Conservation (phyloP, 2,888 invertebrate species). For the Drosophila parthenogenetica region DNA sequence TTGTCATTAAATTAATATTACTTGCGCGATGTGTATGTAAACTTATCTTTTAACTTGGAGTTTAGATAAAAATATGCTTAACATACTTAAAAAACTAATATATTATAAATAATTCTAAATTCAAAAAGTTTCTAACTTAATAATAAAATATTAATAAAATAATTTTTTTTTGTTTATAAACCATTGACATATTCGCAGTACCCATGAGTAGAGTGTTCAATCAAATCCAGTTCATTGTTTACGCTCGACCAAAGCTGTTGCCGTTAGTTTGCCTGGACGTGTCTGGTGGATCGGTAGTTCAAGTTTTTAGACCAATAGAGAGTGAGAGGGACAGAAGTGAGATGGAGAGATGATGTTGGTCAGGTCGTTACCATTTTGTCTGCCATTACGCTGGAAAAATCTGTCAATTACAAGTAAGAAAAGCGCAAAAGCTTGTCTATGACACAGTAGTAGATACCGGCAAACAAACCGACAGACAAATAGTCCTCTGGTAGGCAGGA, state of each 20-base stretch:
- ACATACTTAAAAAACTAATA: too few species aligned
- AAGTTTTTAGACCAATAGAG: not conserved
- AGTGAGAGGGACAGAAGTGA: not conserved
- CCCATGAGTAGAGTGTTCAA: conserved; percentile 26
- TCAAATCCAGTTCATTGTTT: conserved; percentile 56
- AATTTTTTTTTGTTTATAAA: too few species aligned
- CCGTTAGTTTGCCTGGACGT: conserved; percentile 39
- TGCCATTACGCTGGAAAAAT: conserved; percentile 73
- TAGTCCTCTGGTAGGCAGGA: conserved; percentile 11
- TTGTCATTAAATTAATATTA: too few species aligned
- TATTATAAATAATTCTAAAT: too few species aligned
- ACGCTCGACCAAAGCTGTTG: conserved; percentile 39
- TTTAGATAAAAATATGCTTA: too few species aligned
- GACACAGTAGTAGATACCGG: conserved; percentile 38
- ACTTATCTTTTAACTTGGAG: too few species aligned
- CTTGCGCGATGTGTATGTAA: too few species aligned
- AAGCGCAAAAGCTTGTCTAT: conserved; percentile 76
- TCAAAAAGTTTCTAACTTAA: too few species aligned
- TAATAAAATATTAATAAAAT: too few species aligned
- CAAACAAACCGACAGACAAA: conserved; percentile 32
- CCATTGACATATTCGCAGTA: not conserved
- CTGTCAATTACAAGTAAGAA: conserved; percentile 75
- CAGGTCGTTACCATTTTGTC: conserved; percentile 69
- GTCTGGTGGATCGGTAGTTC: conserved; percentile 6
- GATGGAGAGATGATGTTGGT: conserved; percentile 20